A percentile compares a stretch with the other conserved stretches of the same genome.
These are phyloP conservation scores for Pongo abelii DNA, from an alignment of 2,113 vertebrate species.

Conservation along the genomic window DNA sequence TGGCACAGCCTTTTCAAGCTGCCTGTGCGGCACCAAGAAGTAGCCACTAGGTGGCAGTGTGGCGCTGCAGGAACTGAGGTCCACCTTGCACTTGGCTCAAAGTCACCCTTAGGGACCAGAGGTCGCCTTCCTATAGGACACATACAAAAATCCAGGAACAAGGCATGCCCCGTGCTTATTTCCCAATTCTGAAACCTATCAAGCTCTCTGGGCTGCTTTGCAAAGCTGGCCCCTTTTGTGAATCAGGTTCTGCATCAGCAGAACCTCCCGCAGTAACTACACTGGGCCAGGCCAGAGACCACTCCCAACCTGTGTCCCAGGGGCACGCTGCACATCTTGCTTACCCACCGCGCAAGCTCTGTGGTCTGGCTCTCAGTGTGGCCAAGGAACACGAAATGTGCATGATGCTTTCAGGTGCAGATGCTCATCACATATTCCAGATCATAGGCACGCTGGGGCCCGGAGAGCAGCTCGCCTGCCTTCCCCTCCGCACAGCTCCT, in stretches of 20 bases:
- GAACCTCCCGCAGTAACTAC: neutral
- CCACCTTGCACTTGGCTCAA: neutral
- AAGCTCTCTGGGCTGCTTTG: constrained; percentile 69
- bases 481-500: neutral
- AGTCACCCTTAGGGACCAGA: neutral
- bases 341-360: constrained; percentile 52
- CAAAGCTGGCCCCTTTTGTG: neutral
- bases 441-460: neutral
- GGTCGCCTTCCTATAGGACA: neutral
- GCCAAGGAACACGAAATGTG: constrained; percentile 70
- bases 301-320: too few relatives aligned
- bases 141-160: neutral
- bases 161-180: neutral
- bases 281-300: neutral
- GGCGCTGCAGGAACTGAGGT: neutral
- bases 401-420: constrained; percentile 77
- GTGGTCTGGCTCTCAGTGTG: constrained; percentile 68
- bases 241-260: neutral
- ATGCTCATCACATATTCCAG: constrained; percentile 83
- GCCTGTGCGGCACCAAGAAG: rapidly evolving
- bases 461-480: neutral
- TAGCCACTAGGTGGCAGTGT: constrained; percentile 38
- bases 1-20: neutral
- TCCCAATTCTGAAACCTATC: constrained; percentile 80
- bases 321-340: constrained; percentile 80